phyloP scores from a whole-genome alignment of 2,888 invertebrate species.

The Drosophila ustulata region DNA sequence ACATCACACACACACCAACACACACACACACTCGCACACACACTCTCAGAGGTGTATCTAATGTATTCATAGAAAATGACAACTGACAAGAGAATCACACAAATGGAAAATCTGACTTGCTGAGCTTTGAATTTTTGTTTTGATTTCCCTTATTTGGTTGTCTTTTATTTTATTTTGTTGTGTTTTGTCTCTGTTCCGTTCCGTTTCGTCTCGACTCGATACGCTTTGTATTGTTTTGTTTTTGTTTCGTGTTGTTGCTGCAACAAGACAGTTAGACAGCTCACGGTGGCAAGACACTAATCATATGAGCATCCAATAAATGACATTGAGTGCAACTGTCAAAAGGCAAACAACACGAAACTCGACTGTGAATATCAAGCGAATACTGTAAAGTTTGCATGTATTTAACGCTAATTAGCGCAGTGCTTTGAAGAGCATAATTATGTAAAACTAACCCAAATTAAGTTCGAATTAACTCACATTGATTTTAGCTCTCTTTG shows the following conservation, averaged over 20 bases:
- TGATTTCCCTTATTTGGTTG: slow-evolving; percentile 30
- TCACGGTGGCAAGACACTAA: slow-evolving; percentile 50
- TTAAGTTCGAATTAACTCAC: no score
- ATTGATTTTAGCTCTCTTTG: no score
- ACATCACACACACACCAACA: slow-evolving; percentile 2
- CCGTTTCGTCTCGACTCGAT: slow-evolving; percentile 17
- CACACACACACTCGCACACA: neutral
- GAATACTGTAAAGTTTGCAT: neutral
- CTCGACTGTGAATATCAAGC: neutral
- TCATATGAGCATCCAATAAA: slow-evolving; percentile 64
- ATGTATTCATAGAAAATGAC: slow-evolving; percentile 79
- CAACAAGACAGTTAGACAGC: slow-evolving; percentile 39
- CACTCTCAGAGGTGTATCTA: slow-evolving; percentile 36
- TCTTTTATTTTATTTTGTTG: slow-evolving; percentile 14
- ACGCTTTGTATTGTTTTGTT: slow-evolving; percentile 17
- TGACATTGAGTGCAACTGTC: slow-evolving; percentile 53
- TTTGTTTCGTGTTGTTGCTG: slow-evolving; percentile 18
- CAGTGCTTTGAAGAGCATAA: neutral
- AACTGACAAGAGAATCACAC: slow-evolving; percentile 76
- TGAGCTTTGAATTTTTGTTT: slow-evolving; percentile 34
- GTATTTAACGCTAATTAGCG: neutral
- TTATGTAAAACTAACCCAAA: neutral
- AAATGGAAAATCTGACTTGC: slow-evolving; percentile 74
- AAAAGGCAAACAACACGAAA: slow-evolving; percentile 23
- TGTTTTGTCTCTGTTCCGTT: no score